Conservation (phyloP, 2,888 invertebrate genomes). For the Phrixothrix hirtus region DNA sequence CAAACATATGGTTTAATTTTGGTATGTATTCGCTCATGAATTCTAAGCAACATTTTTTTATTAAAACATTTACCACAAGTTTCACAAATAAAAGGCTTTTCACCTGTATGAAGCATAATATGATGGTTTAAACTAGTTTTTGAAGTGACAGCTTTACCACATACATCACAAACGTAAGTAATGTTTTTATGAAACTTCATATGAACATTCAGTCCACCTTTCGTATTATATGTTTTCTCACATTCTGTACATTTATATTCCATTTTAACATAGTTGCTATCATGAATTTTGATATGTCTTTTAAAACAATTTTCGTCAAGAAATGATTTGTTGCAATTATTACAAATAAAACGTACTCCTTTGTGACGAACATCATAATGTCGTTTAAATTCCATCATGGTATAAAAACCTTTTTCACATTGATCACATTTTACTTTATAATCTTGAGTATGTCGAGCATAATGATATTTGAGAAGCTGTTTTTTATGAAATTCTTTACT, state of each 20-base stretch:
- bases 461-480: conserved; percentile 40
- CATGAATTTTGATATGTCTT: conserved; percentile 34
- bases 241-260: conserved; percentile 26
- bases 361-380: conserved; percentile 34
- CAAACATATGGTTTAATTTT: conserved; percentile 43
- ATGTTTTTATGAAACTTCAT: conserved; percentile 19
- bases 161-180: conserved; percentile 34
- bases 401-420: conserved; percentile 38
- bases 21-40: conserved; percentile 43
- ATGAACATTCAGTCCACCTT: conserved; percentile 21
- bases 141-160: conserved; percentile 33
- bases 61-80: conserved; percentile 41
- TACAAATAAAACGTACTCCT: conserved; percentile 32
- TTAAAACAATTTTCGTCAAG: conserved; percentile 31
- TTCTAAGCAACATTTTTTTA: conserved; percentile 38
- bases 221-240: conserved; percentile 17
- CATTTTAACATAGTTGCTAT: conserved; percentile 29
- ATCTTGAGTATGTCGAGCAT: conserved; percentile 40
- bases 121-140: conserved; percentile 29
- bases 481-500: conserved; percentile 45
- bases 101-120: conserved; percentile 29
- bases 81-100: conserved; percentile 28
- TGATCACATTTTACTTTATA: conserved; percentile 37
- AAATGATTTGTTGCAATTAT: conserved; percentile 30
- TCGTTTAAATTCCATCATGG: conserved; percentile 29